A percentile compares a stretch with the other conserved stretches of the same genome.
Evolutionary conservation across 2,797 vertebrate genomes (phyloP).

Genomic region (Lophius americanus): DNA sequence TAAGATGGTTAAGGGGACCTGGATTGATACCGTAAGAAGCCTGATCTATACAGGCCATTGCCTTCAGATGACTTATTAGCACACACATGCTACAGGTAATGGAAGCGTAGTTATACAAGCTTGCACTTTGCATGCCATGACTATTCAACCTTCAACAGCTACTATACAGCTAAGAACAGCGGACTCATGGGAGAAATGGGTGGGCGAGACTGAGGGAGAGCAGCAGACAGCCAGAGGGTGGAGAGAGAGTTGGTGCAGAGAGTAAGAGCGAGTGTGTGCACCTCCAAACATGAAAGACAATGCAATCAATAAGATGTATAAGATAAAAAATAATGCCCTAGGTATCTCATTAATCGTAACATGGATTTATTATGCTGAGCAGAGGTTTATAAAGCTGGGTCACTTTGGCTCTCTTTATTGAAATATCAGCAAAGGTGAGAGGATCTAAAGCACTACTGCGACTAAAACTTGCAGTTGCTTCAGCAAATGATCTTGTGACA

Average conservation of each 20-base stretch:
- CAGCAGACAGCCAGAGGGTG: conserved; percentile 69
- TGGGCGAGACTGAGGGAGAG: conserved; percentile 58
- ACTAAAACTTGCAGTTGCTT: conserved; percentile 66
- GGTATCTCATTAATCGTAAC: conserved; percentile 86
- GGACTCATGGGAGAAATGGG: conserved; percentile 61
- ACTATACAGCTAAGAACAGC: conserved; percentile 57
- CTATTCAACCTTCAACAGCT: conserved; percentile 82
- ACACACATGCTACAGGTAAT: conserved; percentile 71
- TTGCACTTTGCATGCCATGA: conserved; percentile 78
- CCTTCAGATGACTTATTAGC: conserved; percentile 77
- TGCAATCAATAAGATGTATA: conserved; percentile 87
- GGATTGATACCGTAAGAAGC: conserved; percentile 60
- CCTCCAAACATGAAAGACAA: conserved; percentile 82
- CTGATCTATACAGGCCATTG: conserved; percentile 70
- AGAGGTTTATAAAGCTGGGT: conserved; percentile 79
- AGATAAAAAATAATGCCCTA: conserved; percentile 86
- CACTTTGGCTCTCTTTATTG: conserved; percentile 81
- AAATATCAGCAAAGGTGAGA: conserved; percentile 79
- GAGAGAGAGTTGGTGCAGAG: conserved; percentile 50
- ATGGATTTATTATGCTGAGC: conserved; percentile 81
- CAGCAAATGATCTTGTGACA: conserved; percentile 54
- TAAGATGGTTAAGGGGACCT: conserved; percentile 60
- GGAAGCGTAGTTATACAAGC: conserved; percentile 73
- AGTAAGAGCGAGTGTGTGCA: conserved; percentile 39
- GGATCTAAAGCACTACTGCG: conserved; percentile 57